Base-by-base conservation (phyloP, 2,888 invertebrate species). In the Colostygia pectinataria region DNA sequence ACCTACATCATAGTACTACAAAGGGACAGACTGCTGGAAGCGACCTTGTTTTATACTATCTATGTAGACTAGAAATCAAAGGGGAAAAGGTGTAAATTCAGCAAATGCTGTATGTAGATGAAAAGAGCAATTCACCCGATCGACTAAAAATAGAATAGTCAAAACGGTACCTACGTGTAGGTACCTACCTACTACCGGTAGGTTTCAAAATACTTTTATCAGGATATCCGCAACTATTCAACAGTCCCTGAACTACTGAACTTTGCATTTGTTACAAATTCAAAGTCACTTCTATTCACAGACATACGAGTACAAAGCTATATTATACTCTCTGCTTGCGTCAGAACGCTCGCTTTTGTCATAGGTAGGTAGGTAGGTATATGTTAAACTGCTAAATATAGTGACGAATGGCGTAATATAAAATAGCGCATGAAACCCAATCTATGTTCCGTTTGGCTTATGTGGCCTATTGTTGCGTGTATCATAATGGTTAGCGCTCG, bases 331-430 rank as follows among this genome's bases (percentile, higher is more conserved):
- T 23, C 8, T 10, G 3, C n/a, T 15, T 31, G 43, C 50, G 31
- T 50, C 36, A 50, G 14, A 28, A 23, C 38, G 23, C 29, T 32
- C 10, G 32, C 46, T 42, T 45, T 50, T 44, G 55, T 48, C 47
- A 33, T 18, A 39, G 1, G 18, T 24, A 9, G 2, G 4, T 4
- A 18, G 4, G 18, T 18, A 18, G 20, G 6, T 20, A 20, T 6
- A 1, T 20, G 20, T 1, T 12, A 1, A 27, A n/a, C 18, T 33
- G 31, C 41, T 54, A 42, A 50, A 46, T 36, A 46, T 54, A 54
- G 49, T n/a, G n/a, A n/a, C 15, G 2, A 15, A 15, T 15, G 15
- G 4, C 4, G 15, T 15, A 15, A 3, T 6, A 18, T 36, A 15
- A 27, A 46, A 27, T 28, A 43, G 28, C 23, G 14, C 34, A 15